These are phyloP conservation scores for Lateolabrax maculatus DNA, from an alignment of 2,797 vertebrate genomes.

Conservation along the genomic window DNA sequence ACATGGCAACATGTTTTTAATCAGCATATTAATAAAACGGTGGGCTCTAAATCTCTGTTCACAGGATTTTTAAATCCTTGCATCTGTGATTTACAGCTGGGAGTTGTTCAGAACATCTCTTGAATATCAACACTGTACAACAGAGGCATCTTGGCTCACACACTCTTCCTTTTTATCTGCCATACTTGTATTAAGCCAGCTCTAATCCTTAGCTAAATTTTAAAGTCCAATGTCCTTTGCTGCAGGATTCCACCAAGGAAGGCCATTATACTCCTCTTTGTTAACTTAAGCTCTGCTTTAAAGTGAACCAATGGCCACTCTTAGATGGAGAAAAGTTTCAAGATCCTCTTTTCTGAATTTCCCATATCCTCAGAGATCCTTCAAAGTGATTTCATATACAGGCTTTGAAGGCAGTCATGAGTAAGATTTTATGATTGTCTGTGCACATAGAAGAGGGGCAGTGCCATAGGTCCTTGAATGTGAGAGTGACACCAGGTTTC, in stretches of 20 bases:
- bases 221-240: slow-evolving; percentile 53
- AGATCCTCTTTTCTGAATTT: slow-evolving; percentile 38
- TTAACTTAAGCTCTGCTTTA: slow-evolving; percentile 61
- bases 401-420: slow-evolving; percentile 16
- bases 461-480: not conserved
- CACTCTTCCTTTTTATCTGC: slow-evolving; percentile 42
- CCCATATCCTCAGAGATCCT: slow-evolving; percentile 40
- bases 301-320: slow-evolving; percentile 44
- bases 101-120: slow-evolving; percentile 58
- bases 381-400: slow-evolving; percentile 37
- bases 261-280: slow-evolving; percentile 61
- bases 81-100: slow-evolving; percentile 55
- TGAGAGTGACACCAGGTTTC: slow-evolving; percentile 1
- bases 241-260: slow-evolving; percentile 52
- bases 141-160: slow-evolving; percentile 49
- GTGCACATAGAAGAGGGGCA: not conserved
- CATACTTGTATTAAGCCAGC: slow-evolving; percentile 55
- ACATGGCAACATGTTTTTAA: slow-evolving; percentile 58
- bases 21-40: slow-evolving; percentile 45
- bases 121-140: slow-evolving; percentile 70
- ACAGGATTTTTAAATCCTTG: slow-evolving; percentile 45
- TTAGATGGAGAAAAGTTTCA: slow-evolving; percentile 36
- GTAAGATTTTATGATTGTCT: slow-evolving; percentile 13
- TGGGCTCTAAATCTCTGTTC: slow-evolving; percentile 41
- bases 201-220: slow-evolving; percentile 66